Conservation (phyloP, 2,888 invertebrate species). For the Phorcus lineatus region DNA sequence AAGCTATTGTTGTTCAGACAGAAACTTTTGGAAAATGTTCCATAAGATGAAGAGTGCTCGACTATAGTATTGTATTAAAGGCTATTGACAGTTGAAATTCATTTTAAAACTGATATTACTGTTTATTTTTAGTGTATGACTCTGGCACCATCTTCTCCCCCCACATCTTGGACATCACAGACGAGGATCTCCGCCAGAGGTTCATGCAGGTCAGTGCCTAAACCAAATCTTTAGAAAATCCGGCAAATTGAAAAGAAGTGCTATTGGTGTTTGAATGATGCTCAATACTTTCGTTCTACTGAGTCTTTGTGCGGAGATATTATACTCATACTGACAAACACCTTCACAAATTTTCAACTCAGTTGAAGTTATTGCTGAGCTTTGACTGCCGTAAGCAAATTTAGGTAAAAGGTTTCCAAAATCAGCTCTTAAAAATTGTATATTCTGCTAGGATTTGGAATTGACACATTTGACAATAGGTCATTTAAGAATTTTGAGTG, state of each 20-base stretch:
- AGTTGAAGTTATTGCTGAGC: not conserved
- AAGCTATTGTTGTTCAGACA: no score
- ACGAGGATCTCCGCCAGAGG: conserved; percentile 92
- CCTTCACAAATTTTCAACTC: not conserved
- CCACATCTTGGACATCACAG: conserved; percentile 97
- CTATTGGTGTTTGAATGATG: conserved; percentile 12
- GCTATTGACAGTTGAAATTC: no score
- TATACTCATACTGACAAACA: conserved; percentile 5
- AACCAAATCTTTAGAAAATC: no score
- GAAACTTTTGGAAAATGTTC: no score
- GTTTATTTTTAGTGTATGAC: conserved; percentile 86
- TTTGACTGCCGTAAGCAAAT: no score
- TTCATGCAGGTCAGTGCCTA: conserved; percentile 82
- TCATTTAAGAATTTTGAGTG: no score
- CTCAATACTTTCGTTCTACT: conserved; percentile 20
- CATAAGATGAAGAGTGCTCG: no score
- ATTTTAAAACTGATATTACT: not conserved
- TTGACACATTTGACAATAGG: no score
- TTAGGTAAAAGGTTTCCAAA: no score
- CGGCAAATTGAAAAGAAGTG: not conserved
- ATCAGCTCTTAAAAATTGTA: no score
- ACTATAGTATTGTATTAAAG: no score
- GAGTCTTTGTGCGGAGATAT: not conserved
- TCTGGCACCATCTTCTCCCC: conserved; percentile 98
- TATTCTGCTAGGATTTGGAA: no score